Evolutionary conservation across 2,888 invertebrate species (phyloP).

Genomic region (Teleogryllus oceanicus): DNA sequence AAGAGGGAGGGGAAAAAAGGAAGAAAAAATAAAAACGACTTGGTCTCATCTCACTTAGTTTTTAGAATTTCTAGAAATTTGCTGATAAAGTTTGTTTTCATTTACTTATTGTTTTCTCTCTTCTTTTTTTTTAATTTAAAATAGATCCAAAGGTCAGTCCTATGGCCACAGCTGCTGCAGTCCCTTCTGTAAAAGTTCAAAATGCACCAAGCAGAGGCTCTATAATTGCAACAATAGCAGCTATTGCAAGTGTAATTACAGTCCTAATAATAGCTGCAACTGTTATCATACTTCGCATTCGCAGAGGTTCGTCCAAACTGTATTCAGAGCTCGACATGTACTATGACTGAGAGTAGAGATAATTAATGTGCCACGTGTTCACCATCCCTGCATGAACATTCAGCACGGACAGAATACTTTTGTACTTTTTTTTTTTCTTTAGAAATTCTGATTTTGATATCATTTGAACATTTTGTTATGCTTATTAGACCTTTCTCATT

Average conservation of each 20-base stretch:
- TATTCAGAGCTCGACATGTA: not conserved
- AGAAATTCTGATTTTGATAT: not conserved
- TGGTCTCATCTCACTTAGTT: too few species aligned
- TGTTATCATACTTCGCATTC: not conserved
- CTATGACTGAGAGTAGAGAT: not conserved
- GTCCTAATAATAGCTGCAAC: not conserved
- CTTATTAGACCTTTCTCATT: not conserved
- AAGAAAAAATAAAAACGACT: too few species aligned
- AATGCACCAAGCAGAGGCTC: not conserved
- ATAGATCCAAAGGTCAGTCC: not conserved
- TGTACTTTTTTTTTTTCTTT: conserved; percentile 6
- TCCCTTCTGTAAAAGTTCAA: not conserved
- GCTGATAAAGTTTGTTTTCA: too few species aligned
- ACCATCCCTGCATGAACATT: not conserved
- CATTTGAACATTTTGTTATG: not conserved
- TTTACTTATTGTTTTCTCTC: not conserved
- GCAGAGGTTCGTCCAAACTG: conserved; percentile 2
- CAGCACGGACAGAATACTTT: too few species aligned
- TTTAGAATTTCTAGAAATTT: too few species aligned
- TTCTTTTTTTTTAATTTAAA: conserved; percentile 18
- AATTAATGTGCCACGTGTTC: too few species aligned
- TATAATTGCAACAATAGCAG: not conserved
- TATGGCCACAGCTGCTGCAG: not conserved
- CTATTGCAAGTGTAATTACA: not conserved
- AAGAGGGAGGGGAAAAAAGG: too few species aligned